Base-by-base conservation (phyloP, 1,140 invertebrate species). In the Hyles euphorbiae region DNA sequence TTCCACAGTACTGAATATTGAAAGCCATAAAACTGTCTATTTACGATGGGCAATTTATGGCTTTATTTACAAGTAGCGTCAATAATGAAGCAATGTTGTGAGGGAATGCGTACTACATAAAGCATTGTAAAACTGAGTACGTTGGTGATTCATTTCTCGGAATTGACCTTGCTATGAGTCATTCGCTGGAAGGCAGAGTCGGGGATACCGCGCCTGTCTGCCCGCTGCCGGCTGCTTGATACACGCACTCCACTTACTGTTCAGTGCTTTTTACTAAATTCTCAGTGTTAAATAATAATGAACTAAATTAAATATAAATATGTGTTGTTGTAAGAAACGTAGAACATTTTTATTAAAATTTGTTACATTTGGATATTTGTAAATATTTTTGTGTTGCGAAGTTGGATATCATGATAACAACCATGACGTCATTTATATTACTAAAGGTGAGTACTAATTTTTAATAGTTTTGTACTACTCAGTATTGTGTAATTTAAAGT, bases 141-240 rank as follows among this genome's bases (percentile, higher is more conserved):
- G 68, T 72, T 88, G 84, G 83, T 89, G 87, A 89, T 88, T 89
- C 88, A 89, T 88, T 88, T 88, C 83, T 89, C 86, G 86, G 88
- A 89, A 88, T 88, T 89, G 87, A 89, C 87, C 87, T 89, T 89
- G 87, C 87, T 85, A 88, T 89, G 87, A 89, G 87, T 89, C 86
- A 89, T 86, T 88, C 84, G 84, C 68, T 83, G 81, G 79, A 84
- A 85, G 83, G 83, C 84, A 86, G 83, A 87, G 86, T 87, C 78
- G 87, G 87, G 86, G 85, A 89, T 89, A 87, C 84, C 86, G 87
- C 86, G 84, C 85, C 76, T 86, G 83, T 86, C 82, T 83, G 83
- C 81, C 82, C 81, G 82, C 73, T 79, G 83, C 81, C 83, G 83
- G 82, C 72, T 80, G 83, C 75, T 80, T 74, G 76, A 73, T 79